These are phyloP conservation scores for Heliconius hortense DNA, from an alignment of 2,888 invertebrate genomes.

Conservation along the genomic window DNA sequence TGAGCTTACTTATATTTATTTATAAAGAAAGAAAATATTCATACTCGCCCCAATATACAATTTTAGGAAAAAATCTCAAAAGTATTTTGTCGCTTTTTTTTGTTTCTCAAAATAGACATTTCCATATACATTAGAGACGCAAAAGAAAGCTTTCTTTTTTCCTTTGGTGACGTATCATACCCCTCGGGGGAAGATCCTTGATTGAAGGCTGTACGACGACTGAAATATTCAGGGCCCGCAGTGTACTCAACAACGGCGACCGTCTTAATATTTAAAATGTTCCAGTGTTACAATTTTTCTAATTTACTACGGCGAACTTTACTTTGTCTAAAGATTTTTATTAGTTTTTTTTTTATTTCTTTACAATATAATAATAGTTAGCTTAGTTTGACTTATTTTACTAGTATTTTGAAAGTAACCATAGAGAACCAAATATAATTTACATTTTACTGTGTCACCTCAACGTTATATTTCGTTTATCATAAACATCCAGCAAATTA, in stretches of 20 bases:
- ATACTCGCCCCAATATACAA: constrained; percentile 11
- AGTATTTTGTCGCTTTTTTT: constrained; percentile 25
- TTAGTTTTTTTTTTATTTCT: neutral
- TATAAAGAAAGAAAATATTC: constrained; percentile 12
- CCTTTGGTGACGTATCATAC: constrained; percentile 35
- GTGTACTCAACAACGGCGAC: constrained; percentile 31
- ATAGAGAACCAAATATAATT: neutral
- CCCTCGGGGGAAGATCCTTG: constrained; percentile 39
- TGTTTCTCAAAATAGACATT: constrained; percentile 38
- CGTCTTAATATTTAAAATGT: constrained; percentile 33
- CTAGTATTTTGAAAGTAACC: neutral
- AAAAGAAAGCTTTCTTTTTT: constrained; percentile 33
- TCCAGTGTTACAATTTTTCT: constrained; percentile 31
- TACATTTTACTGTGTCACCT: neutral
- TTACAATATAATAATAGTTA: neutral
- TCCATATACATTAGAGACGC: constrained; percentile 37
- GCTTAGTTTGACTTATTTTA: neutral
- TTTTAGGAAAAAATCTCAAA: constrained; percentile 26
- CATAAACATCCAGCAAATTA: neutral
- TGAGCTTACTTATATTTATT: constrained; percentile 8
- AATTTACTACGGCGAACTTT: neutral
- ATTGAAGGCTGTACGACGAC: constrained; percentile 45
- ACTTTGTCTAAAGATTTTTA: neutral
- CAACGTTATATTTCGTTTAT: too few relatives aligned
- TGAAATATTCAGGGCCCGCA: constrained; percentile 45